A percentile compares a stretch with the other conserved stretches of the same genome.
Evolutionary conservation across 2,113 vertebrate genomes (phyloP).

Genomic region (Illadopsis cleaveri): DNA sequence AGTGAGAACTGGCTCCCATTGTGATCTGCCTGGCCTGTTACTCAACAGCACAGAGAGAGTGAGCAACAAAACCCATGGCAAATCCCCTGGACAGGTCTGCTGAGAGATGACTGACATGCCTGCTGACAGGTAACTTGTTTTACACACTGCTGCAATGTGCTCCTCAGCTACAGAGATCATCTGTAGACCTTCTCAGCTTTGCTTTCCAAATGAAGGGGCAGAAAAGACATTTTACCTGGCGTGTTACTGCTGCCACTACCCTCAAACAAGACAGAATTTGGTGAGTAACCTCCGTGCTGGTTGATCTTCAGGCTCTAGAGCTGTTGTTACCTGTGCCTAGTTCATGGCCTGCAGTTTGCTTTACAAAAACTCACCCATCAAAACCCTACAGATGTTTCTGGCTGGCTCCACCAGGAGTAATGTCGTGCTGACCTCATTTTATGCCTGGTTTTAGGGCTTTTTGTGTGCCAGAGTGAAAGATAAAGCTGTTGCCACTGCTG

Average conservation of each 20-base stretch:
- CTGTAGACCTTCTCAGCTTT: neutral
- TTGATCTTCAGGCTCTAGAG: neutral
- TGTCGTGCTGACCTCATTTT: fast-evolving
- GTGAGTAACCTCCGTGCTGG: neutral
- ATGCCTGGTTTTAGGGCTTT: neutral
- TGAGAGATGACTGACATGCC: neutral
- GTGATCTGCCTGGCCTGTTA: neutral
- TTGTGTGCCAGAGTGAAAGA: neutral
- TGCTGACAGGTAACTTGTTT: neutral
- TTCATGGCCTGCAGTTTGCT: neutral
- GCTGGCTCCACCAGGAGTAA: neutral
- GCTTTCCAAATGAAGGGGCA: neutral
- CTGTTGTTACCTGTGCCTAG: neutral
- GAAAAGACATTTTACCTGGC: neutral
- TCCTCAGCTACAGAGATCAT: neutral
- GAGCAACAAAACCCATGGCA: neutral
- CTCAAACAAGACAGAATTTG: neutral
- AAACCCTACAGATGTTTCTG: neutral
- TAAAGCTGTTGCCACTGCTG: neutral
- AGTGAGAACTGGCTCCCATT: neutral
- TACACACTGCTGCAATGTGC: neutral
- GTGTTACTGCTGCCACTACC: neutral
- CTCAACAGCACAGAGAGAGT: neutral
- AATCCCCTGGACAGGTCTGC: neutral
- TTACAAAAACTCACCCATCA: neutral